Evolutionary conservation across 1,140 invertebrate species (phyloP), one percentile per base, ranked within the genome.

Genomic region (Ganaspis sp.): DNA sequence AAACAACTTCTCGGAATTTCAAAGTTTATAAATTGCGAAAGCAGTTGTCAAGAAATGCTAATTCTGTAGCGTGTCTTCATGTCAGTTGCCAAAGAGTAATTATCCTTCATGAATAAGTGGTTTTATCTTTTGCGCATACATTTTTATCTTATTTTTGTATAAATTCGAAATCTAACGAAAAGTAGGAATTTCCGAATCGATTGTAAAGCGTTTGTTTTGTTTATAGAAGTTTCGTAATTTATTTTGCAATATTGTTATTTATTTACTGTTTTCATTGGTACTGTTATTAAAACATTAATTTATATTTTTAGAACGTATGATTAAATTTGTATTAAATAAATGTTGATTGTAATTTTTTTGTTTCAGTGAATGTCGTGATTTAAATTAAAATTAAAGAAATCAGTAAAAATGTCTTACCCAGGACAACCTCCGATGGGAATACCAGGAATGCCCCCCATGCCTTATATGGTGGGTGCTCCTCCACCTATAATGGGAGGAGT

Each of bases 401-500:
- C 49, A 76, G 69, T 64, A 72, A 81, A 71, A 58, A 91, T 91
- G 90, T 91, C 90, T 54, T 91, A 91, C 82, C 90, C 90, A 74
- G 90, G 90, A 72, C 90, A 91, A 74, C 89, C 90, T 37, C 90
- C 90, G 4, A 87, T 91, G 86, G 90, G 90, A 40, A 91, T 91
- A 49, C 90, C 90, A 42, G 90, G 90, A 12, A 91, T 91, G 88
- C 90, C 90, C n/a, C 88, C 89, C 6, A 91, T 91, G 90, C 88
- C 90, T 75, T 91, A 91, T 49, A 91, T 91, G 90, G 89, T 91
- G 74, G 86, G 90, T 58, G 90, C 87, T 42, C 90, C 90, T 64
- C 90, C 90, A n/a, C 89, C 90, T 21, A 91, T 91, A 45, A 87
- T 91, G 38, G 89, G 90, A 29, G 88, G 90, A 72, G 90, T 91